These are phyloP conservation scores for Gnathonemus echidnorhynchus DNA, from an alignment of 2,113 vertebrate genomes.

Conservation along the genomic window DNA sequence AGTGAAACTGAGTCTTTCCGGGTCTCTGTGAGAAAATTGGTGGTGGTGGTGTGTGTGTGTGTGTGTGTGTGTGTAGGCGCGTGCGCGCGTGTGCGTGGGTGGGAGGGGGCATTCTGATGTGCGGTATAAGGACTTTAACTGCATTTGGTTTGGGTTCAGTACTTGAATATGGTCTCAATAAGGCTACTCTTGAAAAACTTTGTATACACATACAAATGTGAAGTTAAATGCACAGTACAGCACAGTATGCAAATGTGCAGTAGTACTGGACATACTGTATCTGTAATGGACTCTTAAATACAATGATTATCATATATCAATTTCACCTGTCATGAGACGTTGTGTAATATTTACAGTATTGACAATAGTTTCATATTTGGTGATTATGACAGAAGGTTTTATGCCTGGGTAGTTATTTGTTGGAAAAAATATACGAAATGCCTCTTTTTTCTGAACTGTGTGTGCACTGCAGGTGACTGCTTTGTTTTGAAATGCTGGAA, in stretches of 20 bases:
- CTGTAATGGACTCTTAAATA: background rate
- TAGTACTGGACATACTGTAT: background rate
- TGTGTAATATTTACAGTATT: background rate
- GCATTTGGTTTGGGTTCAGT: constrained; percentile 39
- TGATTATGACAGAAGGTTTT: background rate
- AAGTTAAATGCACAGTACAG: constrained; percentile 38
- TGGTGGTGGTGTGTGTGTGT: constrained; percentile 50
- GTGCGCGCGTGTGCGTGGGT: constrained; percentile 46
- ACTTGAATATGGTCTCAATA: background rate
- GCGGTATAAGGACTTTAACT: constrained; percentile 46
- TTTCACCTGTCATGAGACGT: background rate
- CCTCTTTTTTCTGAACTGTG: background rate
- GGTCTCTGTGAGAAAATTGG: constrained; percentile 67
- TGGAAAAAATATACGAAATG: background rate
- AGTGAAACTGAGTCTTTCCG: constrained; percentile 53
- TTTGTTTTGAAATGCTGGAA: background rate
- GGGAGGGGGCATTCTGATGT: constrained; percentile 29
- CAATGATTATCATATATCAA: background rate
- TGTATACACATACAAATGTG: constrained; percentile 27
- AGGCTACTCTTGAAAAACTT: constrained; percentile 13
- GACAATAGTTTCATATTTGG: background rate
- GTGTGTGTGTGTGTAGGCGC: constrained; percentile 29
- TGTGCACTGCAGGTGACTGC: background rate
- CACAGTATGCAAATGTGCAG: background rate
- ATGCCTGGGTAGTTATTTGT: background rate